These are phyloP conservation scores for Pissodes strobi DNA, from an alignment of 1,140 invertebrate species.

Conservation along the genomic window DNA sequence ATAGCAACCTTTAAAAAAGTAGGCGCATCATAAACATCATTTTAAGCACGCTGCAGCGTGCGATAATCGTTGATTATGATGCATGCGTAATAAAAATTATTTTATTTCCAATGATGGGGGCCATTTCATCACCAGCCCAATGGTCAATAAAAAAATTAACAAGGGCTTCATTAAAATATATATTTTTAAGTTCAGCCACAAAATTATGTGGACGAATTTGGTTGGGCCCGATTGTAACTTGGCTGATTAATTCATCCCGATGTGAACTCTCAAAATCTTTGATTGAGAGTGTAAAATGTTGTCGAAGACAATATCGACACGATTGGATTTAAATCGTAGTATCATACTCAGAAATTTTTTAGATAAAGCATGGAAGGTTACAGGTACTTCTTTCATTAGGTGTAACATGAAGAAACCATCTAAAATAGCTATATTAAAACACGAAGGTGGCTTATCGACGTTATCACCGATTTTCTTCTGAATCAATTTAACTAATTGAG, in stretches of 20 bases:
- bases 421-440: constrained; percentile 14
- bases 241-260: constrained; percentile 17
- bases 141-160: constrained; percentile 40
- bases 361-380: constrained; percentile 21
- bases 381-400: constrained; percentile 29
- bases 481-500: constrained; percentile 17
- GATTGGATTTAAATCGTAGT: constrained; percentile 4
- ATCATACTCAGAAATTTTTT: constrained; percentile 29
- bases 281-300: constrained; percentile 24
- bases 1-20: no score
- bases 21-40: no score
- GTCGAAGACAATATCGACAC: constrained; percentile 19
- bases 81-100: no score
- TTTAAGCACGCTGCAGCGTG: no score
- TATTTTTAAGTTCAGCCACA: constrained; percentile 32
- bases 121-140: constrained; percentile 22
- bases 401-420: constrained; percentile 24
- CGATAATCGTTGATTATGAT: no score
- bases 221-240: constrained; percentile 17
- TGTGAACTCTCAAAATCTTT: constrained; percentile 24
- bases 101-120: constrained; percentile 3
- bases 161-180: constrained; percentile 35
- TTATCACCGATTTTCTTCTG: constrained; percentile 29
- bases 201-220: constrained; percentile 35
- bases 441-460: constrained; percentile 22